Evolutionary conservation across 2,113 vertebrate species (phyloP).

Genomic region (Malurus elegans): DNA sequence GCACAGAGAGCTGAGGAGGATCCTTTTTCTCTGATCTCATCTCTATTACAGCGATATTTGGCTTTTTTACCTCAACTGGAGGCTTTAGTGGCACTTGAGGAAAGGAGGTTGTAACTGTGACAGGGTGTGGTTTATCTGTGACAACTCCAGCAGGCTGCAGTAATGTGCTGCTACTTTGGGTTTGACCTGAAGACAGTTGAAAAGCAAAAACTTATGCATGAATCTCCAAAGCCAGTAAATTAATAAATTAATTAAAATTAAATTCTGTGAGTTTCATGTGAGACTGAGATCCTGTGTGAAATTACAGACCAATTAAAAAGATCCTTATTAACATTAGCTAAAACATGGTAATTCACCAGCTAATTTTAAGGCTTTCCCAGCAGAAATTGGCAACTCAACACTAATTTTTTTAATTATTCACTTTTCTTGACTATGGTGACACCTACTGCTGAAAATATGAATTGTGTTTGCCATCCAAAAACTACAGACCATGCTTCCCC

Average conservation of each 20-base stretch:
- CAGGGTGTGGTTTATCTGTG: constrained; percentile 51
- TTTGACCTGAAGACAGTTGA: constrained; percentile 75
- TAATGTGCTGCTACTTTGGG: constrained; percentile 67
- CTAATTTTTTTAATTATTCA: neutral
- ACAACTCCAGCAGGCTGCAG: constrained; percentile 63
- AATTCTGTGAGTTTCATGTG: neutral
- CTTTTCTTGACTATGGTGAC: constrained; percentile 2
- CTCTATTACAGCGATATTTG: constrained; percentile 73
- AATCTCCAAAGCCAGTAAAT: neutral
- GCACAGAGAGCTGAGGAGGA: constrained; percentile 76
- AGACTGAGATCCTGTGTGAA: neutral
- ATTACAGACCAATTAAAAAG: neutral
- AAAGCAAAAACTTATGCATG: neutral
- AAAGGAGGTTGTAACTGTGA: constrained; percentile 74
- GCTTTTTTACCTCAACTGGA: constrained; percentile 46
- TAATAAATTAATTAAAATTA: neutral
- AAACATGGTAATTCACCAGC: neutral
- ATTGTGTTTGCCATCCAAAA: neutral
- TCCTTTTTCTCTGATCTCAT: constrained; percentile 75
- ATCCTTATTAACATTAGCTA: neutral
- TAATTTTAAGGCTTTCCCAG: neutral
- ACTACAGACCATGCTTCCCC: neutral
- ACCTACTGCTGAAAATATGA: constrained; percentile 13
- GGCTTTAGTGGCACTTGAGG: constrained; percentile 62
- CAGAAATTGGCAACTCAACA: neutral